These are phyloP conservation scores for Axis porcinus DNA, from an alignment of 2,113 vertebrate species.

Conservation along the genomic window DNA sequence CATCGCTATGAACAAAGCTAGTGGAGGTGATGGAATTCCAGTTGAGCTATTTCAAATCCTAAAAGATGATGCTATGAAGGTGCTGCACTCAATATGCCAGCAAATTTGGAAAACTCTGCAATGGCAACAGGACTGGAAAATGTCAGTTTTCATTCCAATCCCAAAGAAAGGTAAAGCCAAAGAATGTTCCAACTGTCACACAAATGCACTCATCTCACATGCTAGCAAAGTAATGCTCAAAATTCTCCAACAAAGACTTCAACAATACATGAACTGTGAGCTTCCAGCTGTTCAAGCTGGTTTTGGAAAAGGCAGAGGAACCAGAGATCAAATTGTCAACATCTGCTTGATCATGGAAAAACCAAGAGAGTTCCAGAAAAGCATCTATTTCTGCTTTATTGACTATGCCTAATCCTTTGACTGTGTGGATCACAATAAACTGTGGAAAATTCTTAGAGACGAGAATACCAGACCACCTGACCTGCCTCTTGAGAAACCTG, in stretches of 20 bases:
- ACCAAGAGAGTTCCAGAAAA: background rate
- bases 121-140: background rate
- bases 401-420: background rate
- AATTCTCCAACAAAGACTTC: background rate
- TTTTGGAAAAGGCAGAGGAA: background rate
- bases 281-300: background rate
- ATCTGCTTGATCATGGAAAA: background rate
- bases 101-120: background rate
- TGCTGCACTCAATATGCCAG: background rate
- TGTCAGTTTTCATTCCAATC: background rate
- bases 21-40: background rate
- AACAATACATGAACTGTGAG: background rate
- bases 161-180: background rate
- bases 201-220: background rate
- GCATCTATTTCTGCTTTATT: background rate
- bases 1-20: background rate
- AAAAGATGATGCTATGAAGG: background rate
- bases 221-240: background rate
- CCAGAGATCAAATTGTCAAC: background rate
- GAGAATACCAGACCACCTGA: background rate
- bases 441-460: background rate
- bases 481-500: background rate
- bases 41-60: background rate
- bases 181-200: background rate
- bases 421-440: background rate